These are phyloP conservation scores for Pediacus dermestoides DNA, from an alignment of 2,888 invertebrate species.

Conservation along the genomic window DNA sequence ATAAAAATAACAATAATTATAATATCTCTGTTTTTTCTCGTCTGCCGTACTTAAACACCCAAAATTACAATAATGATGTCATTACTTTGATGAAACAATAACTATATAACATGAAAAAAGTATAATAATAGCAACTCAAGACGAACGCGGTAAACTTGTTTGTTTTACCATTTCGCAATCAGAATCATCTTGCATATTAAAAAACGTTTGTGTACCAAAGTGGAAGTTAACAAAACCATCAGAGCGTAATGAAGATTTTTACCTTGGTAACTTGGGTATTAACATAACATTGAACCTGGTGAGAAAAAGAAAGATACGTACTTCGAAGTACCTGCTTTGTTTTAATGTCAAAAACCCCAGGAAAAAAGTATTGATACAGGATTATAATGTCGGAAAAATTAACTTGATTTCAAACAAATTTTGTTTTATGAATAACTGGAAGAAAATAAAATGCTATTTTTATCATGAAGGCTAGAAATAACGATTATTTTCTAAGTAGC, in stretches of 20 bases:
- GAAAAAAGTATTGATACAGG: slow-evolving; percentile 17
- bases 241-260: slow-evolving; percentile 17
- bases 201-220: not conserved
- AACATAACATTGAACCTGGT: slow-evolving; percentile 24
- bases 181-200: slow-evolving; percentile 4
- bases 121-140: not conserved
- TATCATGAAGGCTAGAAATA: too few species aligned
- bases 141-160: slow-evolving; percentile 6
- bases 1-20: too few species aligned
- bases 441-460: too few species aligned
- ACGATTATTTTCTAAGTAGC: too few species aligned
- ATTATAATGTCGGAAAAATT: too few species aligned
- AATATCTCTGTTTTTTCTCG: too few species aligned
- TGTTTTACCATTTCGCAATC: not conserved
- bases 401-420: too few species aligned
- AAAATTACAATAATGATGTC: not conserved
- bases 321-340: slow-evolving; percentile 17
- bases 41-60: too few species aligned
- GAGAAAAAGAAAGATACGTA: too few species aligned
- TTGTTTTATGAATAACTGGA: too few species aligned
- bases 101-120: not conserved
- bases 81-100: not conserved
- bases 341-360: slow-evolving; percentile 24
- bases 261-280: slow-evolving; percentile 17
- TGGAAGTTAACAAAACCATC: slow-evolving; percentile 13